A percentile compares a stretch with the other conserved stretches of the same genome.
phyloP scores from a whole-genome alignment of 2,797 vertebrate species.

The Buceros bicornis region DNA sequence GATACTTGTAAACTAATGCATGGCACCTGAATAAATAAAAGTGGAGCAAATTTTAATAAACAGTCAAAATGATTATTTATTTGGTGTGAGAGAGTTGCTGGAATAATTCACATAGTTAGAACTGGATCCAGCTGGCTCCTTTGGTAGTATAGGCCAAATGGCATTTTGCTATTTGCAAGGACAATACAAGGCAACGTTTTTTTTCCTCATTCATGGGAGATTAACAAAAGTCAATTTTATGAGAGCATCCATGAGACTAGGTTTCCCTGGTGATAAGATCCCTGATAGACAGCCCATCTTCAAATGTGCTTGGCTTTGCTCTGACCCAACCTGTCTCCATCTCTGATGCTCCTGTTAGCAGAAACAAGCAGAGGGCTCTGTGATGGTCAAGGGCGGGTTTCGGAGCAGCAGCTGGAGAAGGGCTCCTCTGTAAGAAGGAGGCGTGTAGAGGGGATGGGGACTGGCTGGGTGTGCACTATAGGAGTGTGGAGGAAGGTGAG shows the following conservation, averaged over 20 bases:
- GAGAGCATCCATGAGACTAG: not conserved
- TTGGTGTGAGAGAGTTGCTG: not conserved
- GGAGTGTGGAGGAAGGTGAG: not conserved
- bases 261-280: not conserved
- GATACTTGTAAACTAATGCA: not conserved
- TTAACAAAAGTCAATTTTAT: not conserved
- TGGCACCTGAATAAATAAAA: not conserved
- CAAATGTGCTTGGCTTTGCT: accelerated
- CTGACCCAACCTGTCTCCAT: not conserved
- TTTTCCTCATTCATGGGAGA: not conserved
- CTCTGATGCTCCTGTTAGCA: not conserved
- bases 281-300: not conserved
- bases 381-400: not conserved
- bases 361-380: not conserved
- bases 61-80: not conserved
- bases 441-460: not conserved
- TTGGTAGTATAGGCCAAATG: not conserved
- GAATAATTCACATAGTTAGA: not conserved
- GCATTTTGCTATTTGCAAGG: not conserved
- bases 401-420: not conserved
- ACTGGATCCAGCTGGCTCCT: not conserved
- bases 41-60: not conserved
- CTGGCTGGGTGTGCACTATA: not conserved
- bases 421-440: not conserved
- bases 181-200: not conserved